Evolutionary conservation across 2,888 invertebrate genomes (phyloP), one percentile per base, ranked within the genome.

Genomic region (Drosophila fulvimacula): DNA sequence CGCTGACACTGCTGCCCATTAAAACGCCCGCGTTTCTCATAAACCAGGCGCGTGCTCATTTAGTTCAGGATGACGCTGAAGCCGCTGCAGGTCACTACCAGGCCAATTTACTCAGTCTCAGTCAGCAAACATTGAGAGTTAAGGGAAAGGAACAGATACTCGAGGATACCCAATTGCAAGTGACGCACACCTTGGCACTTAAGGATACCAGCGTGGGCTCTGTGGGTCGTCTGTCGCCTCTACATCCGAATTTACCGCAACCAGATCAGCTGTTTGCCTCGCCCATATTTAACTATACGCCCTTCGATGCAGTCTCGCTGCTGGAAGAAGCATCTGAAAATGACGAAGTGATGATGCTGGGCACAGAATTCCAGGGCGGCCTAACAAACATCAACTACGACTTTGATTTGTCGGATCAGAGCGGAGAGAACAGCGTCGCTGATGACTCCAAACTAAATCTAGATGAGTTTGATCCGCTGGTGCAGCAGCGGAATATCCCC

Each of bases 301-400:
- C 94, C 0, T 95, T 94, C 74, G 94, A 95, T 79, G 93, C 94
- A 0, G 92, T 93, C 49, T 95, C 94, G 0, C 91, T 95, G 15
- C 49, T 88, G 41, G 90, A 91, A 30, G 95, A 95, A 67, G 65
- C 75, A 5, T 70, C 76, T 5, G 93, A 94, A 81, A 95, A 95
- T 0, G 94, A 95, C 0, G 95, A 95, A 57, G 95, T 95, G 36
- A 66, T 90, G 34, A 73, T 91, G 51, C 67, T 88, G 13, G 89
- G 88, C n/a, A 73, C 94, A 9, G 94, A 94, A 65, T 92, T 94
- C 38, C 93, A 94, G 0, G 94, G 95, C 15, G 95, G 95, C 0
- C 90, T 96, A 30, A 94, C 95, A 27, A 95, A 95, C 82, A 94
- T 96, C 15, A 96, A 96, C 90, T 96, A 96, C 76, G 96, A 96